Conservation (phyloP, 2,888 invertebrate genomes). For the Aphidius colemani region DNA sequence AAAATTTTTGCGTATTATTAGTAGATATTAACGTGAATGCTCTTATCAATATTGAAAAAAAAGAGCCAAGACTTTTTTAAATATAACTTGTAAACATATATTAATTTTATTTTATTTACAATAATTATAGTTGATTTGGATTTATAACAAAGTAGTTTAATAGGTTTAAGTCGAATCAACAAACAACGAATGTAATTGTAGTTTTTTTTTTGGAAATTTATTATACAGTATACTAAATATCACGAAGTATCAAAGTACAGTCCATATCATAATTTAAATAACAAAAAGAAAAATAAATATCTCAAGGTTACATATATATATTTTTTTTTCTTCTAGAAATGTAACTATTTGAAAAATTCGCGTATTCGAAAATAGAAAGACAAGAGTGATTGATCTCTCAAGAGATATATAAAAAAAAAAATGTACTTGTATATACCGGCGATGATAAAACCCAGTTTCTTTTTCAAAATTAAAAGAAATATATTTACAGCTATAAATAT, state of each 20-base stretch:
- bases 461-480: neutral
- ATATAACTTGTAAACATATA: no score
- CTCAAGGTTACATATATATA: conserved; percentile 1
- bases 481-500: conserved; percentile 8
- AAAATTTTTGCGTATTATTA: conserved; percentile 6
- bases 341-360: neutral
- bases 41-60: no score
- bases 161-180: no score
- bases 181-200: no score
- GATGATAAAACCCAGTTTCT: conserved; percentile 1
- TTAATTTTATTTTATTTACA: no score
- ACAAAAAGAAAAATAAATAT: neutral
- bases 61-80: no score
- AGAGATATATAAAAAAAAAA: neutral
- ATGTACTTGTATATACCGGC: conserved; percentile 17
- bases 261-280: neutral
- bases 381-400: conserved; percentile 15
- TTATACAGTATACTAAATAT: no score
- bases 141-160: no score
- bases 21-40: neutral
- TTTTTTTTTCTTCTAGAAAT: conserved; percentile 3
- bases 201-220: no score
- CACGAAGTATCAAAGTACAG: neutral
- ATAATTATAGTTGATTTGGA: no score
- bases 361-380: conserved; percentile 1